A percentile compares a stretch with the other conserved stretches of the same genome.
phyloP scores from a whole-genome alignment of 2,113 vertebrate genomes.

The Zeus faber region DNA sequence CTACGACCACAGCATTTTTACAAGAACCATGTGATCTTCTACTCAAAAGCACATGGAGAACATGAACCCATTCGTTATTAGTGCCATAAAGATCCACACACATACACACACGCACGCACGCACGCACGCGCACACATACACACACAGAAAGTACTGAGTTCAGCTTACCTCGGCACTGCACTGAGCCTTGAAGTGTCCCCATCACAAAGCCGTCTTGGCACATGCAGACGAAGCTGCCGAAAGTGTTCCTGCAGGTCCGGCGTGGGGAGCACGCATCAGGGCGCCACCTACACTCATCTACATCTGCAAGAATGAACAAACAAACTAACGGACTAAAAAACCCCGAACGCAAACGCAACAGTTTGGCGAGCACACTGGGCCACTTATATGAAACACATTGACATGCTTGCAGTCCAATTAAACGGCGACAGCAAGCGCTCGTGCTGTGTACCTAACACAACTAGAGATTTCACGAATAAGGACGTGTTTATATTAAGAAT shows the following conservation, averaged over 20 bases:
- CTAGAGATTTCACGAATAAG: too few relatives aligned
- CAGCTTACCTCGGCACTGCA: conserved; percentile 57
- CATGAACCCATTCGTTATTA: not conserved
- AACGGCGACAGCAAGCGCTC: too few relatives aligned
- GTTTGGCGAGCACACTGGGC: too few relatives aligned
- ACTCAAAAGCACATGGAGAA: not conserved
- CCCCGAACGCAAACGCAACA: conserved; percentile 1
- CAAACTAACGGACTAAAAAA: conserved; percentile 4
- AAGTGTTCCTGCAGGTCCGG: conserved; percentile 67
- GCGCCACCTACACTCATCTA: conserved; percentile 57
- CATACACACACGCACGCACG: not conserved
- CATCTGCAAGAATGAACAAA: conserved; percentile 53
- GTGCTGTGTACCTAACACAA: too few relatives aligned
- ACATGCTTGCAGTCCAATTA: too few relatives aligned
- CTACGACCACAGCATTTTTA: conserved; percentile 4
- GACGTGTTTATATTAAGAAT: too few relatives aligned
- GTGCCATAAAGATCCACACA: too few relatives aligned
- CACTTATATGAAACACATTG: too few relatives aligned
- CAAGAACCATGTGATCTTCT: conserved; percentile 16
- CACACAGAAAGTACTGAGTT: not conserved
- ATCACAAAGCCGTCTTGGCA: conserved; percentile 58
- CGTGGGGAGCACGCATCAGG: conserved; percentile 36
- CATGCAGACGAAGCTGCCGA: conserved; percentile 66
- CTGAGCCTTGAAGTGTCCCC: conserved; percentile 35
- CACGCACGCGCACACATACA: not conserved